A percentile compares a stretch with the other conserved stretches of the same genome.
Evolutionary conservation across 2,888 invertebrate genomes (phyloP).

Genomic region (Pollenia labialis): DNA sequence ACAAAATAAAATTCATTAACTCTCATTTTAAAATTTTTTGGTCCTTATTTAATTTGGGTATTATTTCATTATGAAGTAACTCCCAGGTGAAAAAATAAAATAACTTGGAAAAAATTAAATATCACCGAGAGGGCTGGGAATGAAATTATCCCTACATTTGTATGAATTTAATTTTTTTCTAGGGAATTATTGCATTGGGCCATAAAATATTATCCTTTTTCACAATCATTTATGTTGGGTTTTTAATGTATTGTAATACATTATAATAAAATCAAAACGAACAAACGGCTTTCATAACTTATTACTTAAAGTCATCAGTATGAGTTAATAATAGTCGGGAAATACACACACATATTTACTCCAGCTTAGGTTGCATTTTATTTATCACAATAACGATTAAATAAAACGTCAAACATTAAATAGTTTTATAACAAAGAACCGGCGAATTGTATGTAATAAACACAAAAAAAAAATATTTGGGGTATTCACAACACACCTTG

Average conservation of each 20-base stretch:
- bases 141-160: too few species aligned
- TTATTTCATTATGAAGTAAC: too few species aligned
- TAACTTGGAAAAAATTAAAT: too few species aligned
- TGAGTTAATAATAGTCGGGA: slow-evolving; percentile 59
- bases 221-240: not conserved
- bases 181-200: too few species aligned
- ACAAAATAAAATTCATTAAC: too few species aligned
- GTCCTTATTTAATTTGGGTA: too few species aligned
- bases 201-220: not conserved
- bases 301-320: not conserved
- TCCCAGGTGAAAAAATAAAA: too few species aligned
- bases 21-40: too few species aligned
- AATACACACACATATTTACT: slow-evolving; percentile 61
- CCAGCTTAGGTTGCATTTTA: slow-evolving; percentile 49
- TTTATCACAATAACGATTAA: not conserved
- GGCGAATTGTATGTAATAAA: slow-evolving; percentile 18
- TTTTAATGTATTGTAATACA: slow-evolving; percentile 11
- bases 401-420: not conserved
- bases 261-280: slow-evolving; percentile 18
- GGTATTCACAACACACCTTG: too few species aligned
- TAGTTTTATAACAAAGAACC: slow-evolving; percentile 9
- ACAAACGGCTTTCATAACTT: not conserved
- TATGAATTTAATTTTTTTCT: too few species aligned
- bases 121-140: too few species aligned
- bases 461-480: not conserved